Percentiles rank a stretch among this genome's conserved stretches.
Conservation (phyloP, 1,140 invertebrate species). For the Pygmarrhopalites habei region DNA sequence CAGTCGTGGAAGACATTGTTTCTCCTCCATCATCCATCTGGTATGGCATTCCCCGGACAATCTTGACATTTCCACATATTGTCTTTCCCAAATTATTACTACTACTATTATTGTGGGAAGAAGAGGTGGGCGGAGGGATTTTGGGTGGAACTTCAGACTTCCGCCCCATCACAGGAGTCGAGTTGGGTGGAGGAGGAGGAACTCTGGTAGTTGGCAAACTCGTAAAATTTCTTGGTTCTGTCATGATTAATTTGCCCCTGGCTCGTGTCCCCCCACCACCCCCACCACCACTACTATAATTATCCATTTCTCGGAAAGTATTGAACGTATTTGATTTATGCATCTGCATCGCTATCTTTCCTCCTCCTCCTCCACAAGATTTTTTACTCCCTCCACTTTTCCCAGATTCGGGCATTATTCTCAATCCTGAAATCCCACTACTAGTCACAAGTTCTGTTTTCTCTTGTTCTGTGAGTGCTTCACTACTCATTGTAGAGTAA, state of each 20-base stretch:
- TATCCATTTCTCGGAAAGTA: slow-evolving; percentile 29
- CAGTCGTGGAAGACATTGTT: slow-evolving; percentile 16
- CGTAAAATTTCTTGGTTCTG: slow-evolving; percentile 14
- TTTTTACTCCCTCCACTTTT: neutral
- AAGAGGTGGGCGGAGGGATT: neutral
- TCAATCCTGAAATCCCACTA: neutral
- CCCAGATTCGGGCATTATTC: neutral
- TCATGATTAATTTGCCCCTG: slow-evolving; percentile 18
- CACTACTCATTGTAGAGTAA: slow-evolving; percentile 36
- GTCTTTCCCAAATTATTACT: neutral
- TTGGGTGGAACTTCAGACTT: neutral
- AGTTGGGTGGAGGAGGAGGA: neutral
- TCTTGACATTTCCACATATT: slow-evolving; percentile 14
- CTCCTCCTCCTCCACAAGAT: neutral
- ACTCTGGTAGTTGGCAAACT: slow-evolving; percentile 3
- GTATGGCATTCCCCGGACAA: slow-evolving; percentile 26
- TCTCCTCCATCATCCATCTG: slow-evolving; percentile 7
- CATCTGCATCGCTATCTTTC: slow-evolving; percentile 3
- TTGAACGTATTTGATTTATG: slow-evolving; percentile 37
- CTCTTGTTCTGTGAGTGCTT: slow-evolving; percentile 35
- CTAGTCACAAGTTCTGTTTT: slow-evolving; percentile 4
- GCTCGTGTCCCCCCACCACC: neutral
- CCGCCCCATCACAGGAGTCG: neutral
- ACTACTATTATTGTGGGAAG: neutral
- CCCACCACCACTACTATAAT: neutral